Percentiles rank a stretch among this genome's conserved stretches.
phyloP scores from a whole-genome alignment of 2,113 vertebrate genomes.

The Corythornis cristatus region DNA sequence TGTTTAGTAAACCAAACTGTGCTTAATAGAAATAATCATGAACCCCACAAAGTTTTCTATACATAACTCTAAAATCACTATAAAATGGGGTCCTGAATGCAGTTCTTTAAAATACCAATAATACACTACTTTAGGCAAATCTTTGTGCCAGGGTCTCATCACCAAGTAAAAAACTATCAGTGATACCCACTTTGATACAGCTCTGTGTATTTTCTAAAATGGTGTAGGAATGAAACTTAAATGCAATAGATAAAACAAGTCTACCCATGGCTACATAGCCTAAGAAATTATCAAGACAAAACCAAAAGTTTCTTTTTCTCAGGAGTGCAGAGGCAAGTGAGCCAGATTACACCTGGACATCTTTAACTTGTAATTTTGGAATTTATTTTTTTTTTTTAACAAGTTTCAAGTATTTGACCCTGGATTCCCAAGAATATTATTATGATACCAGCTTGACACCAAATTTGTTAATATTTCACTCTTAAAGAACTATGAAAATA shows the following conservation, averaged over 20 bases:
- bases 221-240: neutral
- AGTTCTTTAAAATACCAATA: neutral
- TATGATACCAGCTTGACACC: neutral
- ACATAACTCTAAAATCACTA: neutral
- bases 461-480: neutral
- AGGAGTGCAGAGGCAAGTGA: neutral
- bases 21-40: neutral
- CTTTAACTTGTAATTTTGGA: neutral
- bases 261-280: fast-evolving
- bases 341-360: too few relatives aligned
- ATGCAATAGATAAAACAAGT: neutral
- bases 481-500: neutral
- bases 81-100: neutral
- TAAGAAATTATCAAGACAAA: neutral
- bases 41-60: neutral
- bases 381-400: neutral
- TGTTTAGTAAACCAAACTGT: neutral
- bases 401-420: neutral
- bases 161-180: neutral
- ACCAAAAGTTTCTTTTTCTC: neutral
- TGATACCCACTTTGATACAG: neutral
- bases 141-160: neutral
- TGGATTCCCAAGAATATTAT: neutral
- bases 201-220: neutral
- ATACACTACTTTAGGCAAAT: neutral